Percentiles rank a stretch among this genome's conserved stretches.
These are phyloP conservation scores for Goniozus legneri DNA, from an alignment of 1,140 invertebrate species.

Conservation along the genomic window DNA sequence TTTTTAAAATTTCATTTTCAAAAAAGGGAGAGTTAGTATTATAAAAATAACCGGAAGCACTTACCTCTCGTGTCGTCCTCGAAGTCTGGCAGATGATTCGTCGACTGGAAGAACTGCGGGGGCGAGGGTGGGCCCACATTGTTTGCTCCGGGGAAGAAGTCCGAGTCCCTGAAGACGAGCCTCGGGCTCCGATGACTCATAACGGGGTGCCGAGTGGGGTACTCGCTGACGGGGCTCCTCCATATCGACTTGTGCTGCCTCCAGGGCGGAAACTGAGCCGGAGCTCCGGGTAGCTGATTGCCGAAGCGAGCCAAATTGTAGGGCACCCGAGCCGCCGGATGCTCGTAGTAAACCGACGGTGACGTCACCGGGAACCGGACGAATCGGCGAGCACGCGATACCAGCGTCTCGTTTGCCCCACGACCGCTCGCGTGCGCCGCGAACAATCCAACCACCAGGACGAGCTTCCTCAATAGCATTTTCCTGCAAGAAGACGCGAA, in stretches of 20 bases:
- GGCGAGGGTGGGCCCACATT: slow-evolving; percentile 25
- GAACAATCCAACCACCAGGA: too few relatives aligned
- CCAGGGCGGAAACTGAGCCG: slow-evolving; percentile 31
- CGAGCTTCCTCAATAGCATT: too few relatives aligned
- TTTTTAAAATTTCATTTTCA: too few relatives aligned
- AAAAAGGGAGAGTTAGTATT: too few relatives aligned
- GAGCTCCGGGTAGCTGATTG: slow-evolving; percentile 30
- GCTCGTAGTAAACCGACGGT: neutral
- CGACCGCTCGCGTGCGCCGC: too few relatives aligned
- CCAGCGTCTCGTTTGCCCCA: too few relatives aligned
- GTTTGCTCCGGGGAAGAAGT: slow-evolving; percentile 33
- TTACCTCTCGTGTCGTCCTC: slow-evolving; percentile 51
- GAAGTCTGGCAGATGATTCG: slow-evolving; percentile 45
- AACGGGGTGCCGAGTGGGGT: slow-evolving; percentile 43
- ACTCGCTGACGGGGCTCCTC: slow-evolving; percentile 33
- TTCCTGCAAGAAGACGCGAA: too few relatives aligned
- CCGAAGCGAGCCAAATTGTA: slow-evolving; percentile 17
- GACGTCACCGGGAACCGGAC: slow-evolving; percentile 32
- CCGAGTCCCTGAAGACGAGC: slow-evolving; percentile 53
- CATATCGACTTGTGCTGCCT: slow-evolving; percentile 46
- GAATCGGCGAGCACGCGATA: too few relatives aligned
- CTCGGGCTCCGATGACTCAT: slow-evolving; percentile 55
- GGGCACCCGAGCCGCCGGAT: neutral
- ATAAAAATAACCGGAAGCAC: too few relatives aligned
- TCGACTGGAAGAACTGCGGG: slow-evolving; percentile 44